Conservation (phyloP, 2,113 vertebrate genomes). For the Hydrochoerus hydrochaeris region DNA sequence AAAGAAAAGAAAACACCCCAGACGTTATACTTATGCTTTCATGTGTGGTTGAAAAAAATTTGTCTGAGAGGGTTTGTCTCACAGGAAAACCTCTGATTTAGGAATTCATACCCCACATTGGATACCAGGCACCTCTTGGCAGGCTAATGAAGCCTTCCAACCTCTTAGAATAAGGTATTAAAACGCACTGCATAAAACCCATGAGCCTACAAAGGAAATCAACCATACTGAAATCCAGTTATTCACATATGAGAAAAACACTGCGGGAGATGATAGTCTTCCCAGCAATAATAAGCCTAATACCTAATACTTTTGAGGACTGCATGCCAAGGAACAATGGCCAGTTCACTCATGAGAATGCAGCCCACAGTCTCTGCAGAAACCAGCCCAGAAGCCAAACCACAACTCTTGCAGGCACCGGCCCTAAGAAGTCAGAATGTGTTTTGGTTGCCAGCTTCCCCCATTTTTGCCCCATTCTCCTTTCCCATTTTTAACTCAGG, state of each 20-base stretch:
- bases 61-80: not conserved
- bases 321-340: not conserved
- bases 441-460: not conserved
- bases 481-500: not conserved
- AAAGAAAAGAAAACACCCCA: not conserved
- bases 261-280: not conserved
- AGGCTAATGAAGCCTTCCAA: not conserved
- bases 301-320: not conserved
- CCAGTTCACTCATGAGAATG: not conserved
- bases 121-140: not conserved
- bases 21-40: not conserved
- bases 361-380: not conserved
- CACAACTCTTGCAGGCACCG: not conserved
- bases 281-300: not conserved
- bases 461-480: not conserved
- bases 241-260: not conserved
- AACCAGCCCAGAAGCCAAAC: not conserved
- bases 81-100: not conserved
- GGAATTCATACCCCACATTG: not conserved
- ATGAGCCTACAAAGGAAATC: not conserved
- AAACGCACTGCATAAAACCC: not conserved
- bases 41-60: not conserved
- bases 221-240: not conserved
- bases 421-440: not conserved
- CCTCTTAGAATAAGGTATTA: not conserved